Evolutionary conservation across 2,113 vertebrate species (phyloP), one percentile per base, ranked within the genome.

Genomic region (Physeter macrocephalus): DNA sequence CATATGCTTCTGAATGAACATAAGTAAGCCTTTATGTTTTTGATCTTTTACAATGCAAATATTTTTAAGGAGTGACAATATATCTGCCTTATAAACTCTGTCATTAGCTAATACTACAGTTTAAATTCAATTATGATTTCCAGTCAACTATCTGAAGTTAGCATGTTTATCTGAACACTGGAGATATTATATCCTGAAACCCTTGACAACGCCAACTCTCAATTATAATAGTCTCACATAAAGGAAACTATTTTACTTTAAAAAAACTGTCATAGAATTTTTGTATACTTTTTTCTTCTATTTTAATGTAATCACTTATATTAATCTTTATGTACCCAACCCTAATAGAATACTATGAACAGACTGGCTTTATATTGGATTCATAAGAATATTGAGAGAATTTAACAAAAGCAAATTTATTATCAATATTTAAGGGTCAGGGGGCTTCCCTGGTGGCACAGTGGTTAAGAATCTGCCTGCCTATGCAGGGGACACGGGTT

Each of bases 21-120:
- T 83, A 90, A 69, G 57, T 69, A 88, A 96, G 69, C 67, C 7
- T 93, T 93, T 96, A 49, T 95, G 41, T 25, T 36, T 95, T 85
- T 94, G 57, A 97, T 93, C 29, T 93, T 95, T 0, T 97, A 71
- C 78, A 97, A n/a, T 95, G 87, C n/a, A 86, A 80, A 92, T 71
- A 94, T 91, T 93, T 94, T 93, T 98, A 97, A 93, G 96, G 93
- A 36, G 62, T 90, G 82, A 34, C 36, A 94, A 17, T 89, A 23
- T 88, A 93, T 96, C 93, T 97, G 93, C 31, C 88, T 96, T 15
- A 88, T 89, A 88, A 95, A 93, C 54, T 93, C 93, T 97, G 82
- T 74, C 52, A 96, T 96, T 97, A 94, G 59, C 34, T 87, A 95
- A 90, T 69, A 21, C n/a, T 75, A 15, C 2, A 74, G 46, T 98